phyloP scores from a whole-genome alignment of 2,113 vertebrate species.

The Misgurnus mizolepis region DNA sequence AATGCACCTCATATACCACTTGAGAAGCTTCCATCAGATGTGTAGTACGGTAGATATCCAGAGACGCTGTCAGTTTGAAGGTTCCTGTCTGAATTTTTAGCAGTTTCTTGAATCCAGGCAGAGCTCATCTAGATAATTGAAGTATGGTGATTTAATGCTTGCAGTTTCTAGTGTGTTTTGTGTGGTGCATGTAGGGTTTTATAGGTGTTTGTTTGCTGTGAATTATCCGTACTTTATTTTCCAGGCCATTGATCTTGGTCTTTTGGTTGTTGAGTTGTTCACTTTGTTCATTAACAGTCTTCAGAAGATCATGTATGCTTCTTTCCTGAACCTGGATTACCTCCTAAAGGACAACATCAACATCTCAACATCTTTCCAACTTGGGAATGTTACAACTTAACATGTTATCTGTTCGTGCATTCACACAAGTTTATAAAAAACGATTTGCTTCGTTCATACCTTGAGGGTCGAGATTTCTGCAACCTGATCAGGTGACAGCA shows the following conservation, averaged over 20 bases:
- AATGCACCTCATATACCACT: conserved; percentile 69
- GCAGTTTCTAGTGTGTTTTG: too few species aligned
- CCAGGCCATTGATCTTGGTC: conserved; percentile 69
- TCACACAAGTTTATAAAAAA: too few species aligned
- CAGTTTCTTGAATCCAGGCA: conserved; percentile 43
- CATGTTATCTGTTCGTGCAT: too few species aligned
- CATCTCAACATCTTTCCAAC: not conserved
- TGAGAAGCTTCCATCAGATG: conserved; percentile 50
- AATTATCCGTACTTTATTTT: conserved; percentile 65
- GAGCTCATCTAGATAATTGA: conserved; percentile 70
- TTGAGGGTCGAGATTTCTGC: conserved; percentile 82
- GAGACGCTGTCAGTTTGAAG: conserved; percentile 60
- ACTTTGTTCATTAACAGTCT: conserved; percentile 68
- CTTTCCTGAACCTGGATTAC: conserved; percentile 69
- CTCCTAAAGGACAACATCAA: conserved; percentile 57
- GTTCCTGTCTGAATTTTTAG: conserved; percentile 8
- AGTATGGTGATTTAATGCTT: too few species aligned
- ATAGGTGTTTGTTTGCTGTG: too few species aligned
- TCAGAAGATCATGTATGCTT: conserved; percentile 70
- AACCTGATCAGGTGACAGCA: conserved; percentile 70
- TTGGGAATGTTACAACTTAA: not conserved
- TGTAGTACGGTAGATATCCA: conserved; percentile 59
- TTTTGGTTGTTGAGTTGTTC: conserved; percentile 71
- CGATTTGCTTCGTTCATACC: conserved; percentile 73
- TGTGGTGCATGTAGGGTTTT: too few species aligned